phyloP scores from a whole-genome alignment of 2,113 vertebrate genomes.

The Progne subis region DNA sequence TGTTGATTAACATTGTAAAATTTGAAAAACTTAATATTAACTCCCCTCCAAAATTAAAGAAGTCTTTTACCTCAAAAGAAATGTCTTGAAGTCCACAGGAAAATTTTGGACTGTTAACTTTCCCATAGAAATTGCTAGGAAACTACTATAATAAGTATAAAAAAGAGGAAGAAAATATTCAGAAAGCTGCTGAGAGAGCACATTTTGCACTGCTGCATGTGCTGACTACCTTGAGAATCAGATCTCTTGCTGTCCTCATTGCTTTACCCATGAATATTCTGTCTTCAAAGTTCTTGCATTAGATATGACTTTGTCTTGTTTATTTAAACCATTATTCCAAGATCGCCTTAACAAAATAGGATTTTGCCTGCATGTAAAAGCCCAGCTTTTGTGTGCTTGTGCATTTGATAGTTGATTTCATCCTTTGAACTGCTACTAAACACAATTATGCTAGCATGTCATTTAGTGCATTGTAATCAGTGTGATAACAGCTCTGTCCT shows the following conservation, averaged over 20 bases:
- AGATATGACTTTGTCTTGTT: background rate
- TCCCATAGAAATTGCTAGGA: background rate
- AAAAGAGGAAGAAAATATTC: background rate
- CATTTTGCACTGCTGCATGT: background rate
- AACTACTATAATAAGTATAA: background rate
- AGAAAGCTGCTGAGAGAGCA: background rate
- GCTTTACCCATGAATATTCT: background rate
- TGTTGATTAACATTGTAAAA: background rate
- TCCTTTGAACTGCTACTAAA: background rate
- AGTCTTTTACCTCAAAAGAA: background rate
- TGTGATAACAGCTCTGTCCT: background rate
- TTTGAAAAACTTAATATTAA: background rate
- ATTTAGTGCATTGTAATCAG: background rate
- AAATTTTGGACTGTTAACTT: background rate
- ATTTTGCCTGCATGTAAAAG: background rate
- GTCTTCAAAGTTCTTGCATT: background rate
- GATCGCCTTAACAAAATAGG: background rate
- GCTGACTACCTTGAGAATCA: background rate
- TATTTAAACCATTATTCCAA: background rate
- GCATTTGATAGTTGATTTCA: background rate
- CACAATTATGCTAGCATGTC: background rate
- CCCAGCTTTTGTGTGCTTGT: background rate
- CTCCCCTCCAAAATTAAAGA: background rate
- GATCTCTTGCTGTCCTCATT: background rate
- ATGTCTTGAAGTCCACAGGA: background rate